Evolutionary conservation across 2,888 invertebrate genomes (phyloP).

Genomic region (Epirrita christyi): DNA sequence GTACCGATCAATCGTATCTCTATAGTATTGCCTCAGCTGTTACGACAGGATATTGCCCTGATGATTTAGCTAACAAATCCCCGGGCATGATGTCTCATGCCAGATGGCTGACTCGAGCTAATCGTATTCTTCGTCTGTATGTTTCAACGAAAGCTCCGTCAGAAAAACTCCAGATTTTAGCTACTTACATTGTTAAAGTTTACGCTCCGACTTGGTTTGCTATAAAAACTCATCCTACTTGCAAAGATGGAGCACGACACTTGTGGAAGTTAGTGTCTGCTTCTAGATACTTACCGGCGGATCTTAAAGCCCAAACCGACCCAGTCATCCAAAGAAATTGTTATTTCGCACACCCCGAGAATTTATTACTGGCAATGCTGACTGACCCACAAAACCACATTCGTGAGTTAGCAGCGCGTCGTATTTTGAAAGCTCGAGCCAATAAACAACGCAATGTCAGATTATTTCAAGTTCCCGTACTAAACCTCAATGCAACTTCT

Average conservation of each 20-base stretch:
- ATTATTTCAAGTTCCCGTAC: not conserved
- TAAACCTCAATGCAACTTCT: not conserved
- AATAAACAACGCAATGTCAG: not conserved
- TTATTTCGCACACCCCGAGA: constrained; percentile 4
- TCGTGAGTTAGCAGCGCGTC: not conserved
- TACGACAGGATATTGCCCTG: not conserved
- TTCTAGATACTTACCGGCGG: not conserved
- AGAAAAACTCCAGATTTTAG: not conserved
- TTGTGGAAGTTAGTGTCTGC: not conserved
- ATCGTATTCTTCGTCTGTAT: constrained; percentile 1
- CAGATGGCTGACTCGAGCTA: not conserved
- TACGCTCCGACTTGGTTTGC: not conserved
- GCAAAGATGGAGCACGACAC: not conserved
- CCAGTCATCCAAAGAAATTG: not conserved
- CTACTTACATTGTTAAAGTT: not conserved
- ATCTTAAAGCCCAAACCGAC: not conserved
- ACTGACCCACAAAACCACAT: not conserved
- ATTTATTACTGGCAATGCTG: not conserved
- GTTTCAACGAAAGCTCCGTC: not conserved
- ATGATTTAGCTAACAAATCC: not conserved
- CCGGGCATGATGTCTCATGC: constrained; percentile 1
- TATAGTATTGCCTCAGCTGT: not conserved
- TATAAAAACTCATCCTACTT: not conserved
- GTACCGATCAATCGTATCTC: not conserved
- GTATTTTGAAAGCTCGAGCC: not conserved